Evolutionary conservation across 1,140 invertebrate genomes (phyloP).

Genomic region (Bombus pascuorum): DNA sequence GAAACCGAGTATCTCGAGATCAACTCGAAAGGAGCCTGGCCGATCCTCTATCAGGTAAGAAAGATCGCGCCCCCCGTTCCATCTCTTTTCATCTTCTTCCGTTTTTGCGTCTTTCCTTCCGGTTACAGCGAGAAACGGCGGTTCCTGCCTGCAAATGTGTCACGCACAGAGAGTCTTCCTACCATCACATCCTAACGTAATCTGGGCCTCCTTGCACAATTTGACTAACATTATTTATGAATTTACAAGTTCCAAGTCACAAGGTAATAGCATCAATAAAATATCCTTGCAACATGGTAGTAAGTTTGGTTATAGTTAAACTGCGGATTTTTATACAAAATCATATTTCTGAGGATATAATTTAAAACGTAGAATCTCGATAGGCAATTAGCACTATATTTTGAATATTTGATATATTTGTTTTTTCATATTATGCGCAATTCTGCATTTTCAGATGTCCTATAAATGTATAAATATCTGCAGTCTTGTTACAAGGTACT

Average conservation of each 20-base stretch:
- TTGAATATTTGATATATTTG: too few relatives aligned
- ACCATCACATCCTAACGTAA: neutral
- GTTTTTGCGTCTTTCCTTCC: constrained; percentile 39
- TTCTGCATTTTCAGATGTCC: too few relatives aligned
- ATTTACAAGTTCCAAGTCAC: neutral
- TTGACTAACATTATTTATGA: neutral
- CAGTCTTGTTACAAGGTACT: too few relatives aligned
- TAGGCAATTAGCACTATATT: too few relatives aligned
- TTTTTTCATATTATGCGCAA: too few relatives aligned
- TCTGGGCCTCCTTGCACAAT: neutral
- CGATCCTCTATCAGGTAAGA: constrained; percentile 86
- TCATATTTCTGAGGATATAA: too few relatives aligned
- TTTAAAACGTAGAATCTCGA: too few relatives aligned
- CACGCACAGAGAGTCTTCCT: constrained; percentile 16
- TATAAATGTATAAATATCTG: too few relatives aligned
- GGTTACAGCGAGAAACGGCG: constrained; percentile 25
- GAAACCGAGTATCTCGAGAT: constrained; percentile 88
- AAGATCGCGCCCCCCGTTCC: neutral
- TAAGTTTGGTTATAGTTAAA: neutral
- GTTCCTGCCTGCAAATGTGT: constrained; percentile 33
- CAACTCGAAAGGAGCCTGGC: constrained; percentile 85
- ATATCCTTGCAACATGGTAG: neutral
- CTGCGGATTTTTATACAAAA: neutral
- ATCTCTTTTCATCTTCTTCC: neutral
- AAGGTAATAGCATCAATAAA: neutral